Evolutionary conservation across 2,888 invertebrate species (phyloP), one percentile per base, ranked within the genome.

Genomic region (Cheilosia variabilis): DNA sequence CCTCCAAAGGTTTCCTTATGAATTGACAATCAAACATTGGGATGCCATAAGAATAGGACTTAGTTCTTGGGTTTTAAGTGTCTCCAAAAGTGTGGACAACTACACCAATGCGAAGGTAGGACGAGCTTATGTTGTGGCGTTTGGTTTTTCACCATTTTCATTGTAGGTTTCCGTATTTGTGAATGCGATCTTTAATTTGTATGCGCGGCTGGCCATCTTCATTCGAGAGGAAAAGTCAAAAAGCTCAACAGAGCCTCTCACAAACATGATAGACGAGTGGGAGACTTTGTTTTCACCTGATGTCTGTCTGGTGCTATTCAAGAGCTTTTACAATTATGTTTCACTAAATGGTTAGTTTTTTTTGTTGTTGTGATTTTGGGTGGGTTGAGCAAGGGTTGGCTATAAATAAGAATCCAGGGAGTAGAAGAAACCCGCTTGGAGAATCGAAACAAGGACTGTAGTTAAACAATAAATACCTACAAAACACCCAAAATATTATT

Each of bases 21-120:
- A 91, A 81, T 80, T 92, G 22, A 88, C 88, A 27, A 89, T 91
- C 9, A 90, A 93, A 87, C 94, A 95, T 88, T 97, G 97, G 96
- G 97, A 97, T 93, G 95, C 95, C 90, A 93, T 95, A 88, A 93
- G 95, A 87, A 94, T 97, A 90, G 94, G 95, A 69, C 91, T 96
- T 37, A 95, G 95, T 79, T 94, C 95, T 17, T 95, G 97, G 94
- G 93, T 95, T 52, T 88, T 93, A 90, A 94, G 90, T 93, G 94
- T 88, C 88, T 94, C 88, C 89, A 91, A 90, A 92, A 92, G 91
- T 24, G 87, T 91, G 84, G 76, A 90, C 19, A 84, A 91, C 80
- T 93, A 93, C 90, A 90, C 90, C 53, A 92, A 93, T 87, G 91
- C 94, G 60, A 94, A 95, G 93, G 95, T 95, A 41, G 4, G 24